phyloP scores from a whole-genome alignment of 2,797 vertebrate species.

The Oryzias sinensis region DNA sequence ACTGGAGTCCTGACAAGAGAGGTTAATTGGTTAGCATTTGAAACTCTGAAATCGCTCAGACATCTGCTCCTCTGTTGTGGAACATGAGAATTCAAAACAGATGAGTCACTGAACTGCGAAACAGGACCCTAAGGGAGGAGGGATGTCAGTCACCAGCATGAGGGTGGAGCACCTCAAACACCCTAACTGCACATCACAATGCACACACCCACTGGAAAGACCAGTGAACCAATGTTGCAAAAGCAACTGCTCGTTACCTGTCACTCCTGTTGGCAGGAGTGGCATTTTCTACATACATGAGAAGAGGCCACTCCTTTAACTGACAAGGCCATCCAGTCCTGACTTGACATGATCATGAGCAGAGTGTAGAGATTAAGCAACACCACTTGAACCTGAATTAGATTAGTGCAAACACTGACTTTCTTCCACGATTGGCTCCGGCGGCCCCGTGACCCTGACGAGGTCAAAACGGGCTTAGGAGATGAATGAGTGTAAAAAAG shows the following conservation, averaged over 20 bases:
- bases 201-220: constrained; percentile 23
- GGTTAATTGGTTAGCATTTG: neutral
- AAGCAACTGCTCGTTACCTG: constrained; percentile 17
- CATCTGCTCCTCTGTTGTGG: neutral
- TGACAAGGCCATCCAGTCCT: too few species aligned
- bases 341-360: neutral
- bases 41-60: constrained; percentile 9
- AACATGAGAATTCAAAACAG: constrained; percentile 11
- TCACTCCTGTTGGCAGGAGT: neutral
- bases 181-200: neutral
- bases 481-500: too few species aligned
- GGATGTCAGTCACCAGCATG: neutral
- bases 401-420: constrained; percentile 19
- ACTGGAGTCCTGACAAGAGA: constrained; percentile 56
- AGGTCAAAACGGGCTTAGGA: too few species aligned
- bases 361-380: neutral
- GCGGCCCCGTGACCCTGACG: too few species aligned
- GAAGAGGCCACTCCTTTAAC: neutral
- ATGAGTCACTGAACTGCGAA: constrained; percentile 23
- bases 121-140: neutral
- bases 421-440: constrained; percentile 35
- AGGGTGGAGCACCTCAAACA: constrained; percentile 26
- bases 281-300: constrained; percentile 4
- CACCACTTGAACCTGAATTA: neutral
- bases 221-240: neutral